Evolutionary conservation across 30 jellyfish, hydroid and myxozoan genomes (phyloP).

Genomic region (Turritopsis dohrnii): DNA sequence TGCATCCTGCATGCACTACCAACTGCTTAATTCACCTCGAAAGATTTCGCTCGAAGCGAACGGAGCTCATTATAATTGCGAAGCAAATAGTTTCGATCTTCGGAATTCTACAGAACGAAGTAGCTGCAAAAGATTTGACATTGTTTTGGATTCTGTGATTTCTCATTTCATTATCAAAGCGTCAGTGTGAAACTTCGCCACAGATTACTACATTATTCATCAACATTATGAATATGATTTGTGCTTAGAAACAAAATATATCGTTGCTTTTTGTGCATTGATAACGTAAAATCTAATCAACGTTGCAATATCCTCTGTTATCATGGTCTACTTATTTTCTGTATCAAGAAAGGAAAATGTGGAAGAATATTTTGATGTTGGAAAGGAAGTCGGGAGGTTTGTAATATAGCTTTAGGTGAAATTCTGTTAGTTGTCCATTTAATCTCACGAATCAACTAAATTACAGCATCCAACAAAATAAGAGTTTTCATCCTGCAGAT

Average conservation of each 20-base stretch:
- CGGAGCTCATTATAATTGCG: not conserved
- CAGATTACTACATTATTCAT: not conserved
- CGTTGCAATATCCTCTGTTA: not conserved
- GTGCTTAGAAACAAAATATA: not conserved
- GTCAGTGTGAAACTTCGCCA: not conserved
- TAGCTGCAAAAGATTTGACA: not conserved
- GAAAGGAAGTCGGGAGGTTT: conserved; percentile 13
- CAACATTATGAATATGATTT: not conserved
- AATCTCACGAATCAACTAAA: not conserved
- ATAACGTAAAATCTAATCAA: not conserved
- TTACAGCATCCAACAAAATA: not conserved
- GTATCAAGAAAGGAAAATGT: conserved; percentile 14
- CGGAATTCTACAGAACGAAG: not conserved
- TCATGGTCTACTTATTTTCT: conserved; percentile 11
- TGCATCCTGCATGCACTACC: no score
- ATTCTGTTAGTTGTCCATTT: not conserved
- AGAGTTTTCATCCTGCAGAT: no score
- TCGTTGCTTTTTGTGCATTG: not conserved
- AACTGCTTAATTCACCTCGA: no score
- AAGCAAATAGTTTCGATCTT: not conserved
- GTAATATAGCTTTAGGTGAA: not conserved
- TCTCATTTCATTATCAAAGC: not conserved
- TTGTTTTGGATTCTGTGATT: not conserved
- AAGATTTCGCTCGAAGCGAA: no score
- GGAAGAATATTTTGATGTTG: conserved; percentile 5